phyloP scores from a whole-genome alignment of 2,888 invertebrate species.

The Cryptocephalus moraei region DNA sequence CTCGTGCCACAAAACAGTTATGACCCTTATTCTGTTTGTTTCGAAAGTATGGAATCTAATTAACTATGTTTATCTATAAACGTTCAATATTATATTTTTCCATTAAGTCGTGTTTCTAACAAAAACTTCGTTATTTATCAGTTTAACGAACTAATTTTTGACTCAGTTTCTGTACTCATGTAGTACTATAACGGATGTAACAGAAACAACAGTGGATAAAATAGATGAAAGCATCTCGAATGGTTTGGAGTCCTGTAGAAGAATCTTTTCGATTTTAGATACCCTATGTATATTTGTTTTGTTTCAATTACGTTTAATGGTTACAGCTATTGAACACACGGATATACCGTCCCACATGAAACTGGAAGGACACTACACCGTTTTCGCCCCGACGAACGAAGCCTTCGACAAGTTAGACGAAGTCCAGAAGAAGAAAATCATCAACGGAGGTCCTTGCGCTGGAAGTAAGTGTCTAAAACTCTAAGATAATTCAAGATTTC shows the following conservation, averaged over 20 bases:
- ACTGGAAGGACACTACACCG: conserved; percentile 47
- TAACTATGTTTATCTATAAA: neutral
- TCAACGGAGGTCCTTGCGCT: conserved; percentile 49
- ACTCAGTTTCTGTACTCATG: too few species aligned
- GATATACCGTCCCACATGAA: conserved; percentile 45
- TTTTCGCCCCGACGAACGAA: conserved; percentile 56
- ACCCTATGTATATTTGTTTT: too few species aligned
- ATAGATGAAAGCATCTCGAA: too few species aligned
- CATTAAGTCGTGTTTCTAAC: too few species aligned
- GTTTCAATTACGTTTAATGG: conserved; percentile 2
- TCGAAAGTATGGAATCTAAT: neutral
- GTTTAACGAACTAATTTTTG: too few species aligned
- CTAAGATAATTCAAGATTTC: neutral
- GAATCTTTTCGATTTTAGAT: too few species aligned
- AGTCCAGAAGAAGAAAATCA: conserved; percentile 41
- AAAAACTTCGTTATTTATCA: too few species aligned
- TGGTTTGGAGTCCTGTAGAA: too few species aligned
- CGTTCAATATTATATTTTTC: neutral
- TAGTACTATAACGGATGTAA: too few species aligned
- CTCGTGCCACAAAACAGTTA: too few species aligned
- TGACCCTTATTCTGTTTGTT: too few species aligned
- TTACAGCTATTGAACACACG: conserved; percentile 47
- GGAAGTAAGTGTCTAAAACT: conserved; percentile 40
- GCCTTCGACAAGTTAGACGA: conserved; percentile 53
- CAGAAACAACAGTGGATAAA: too few species aligned